Evolutionary conservation across 2,113 vertebrate genomes (phyloP).

Genomic region (Sclerurus mexicanus): DNA sequence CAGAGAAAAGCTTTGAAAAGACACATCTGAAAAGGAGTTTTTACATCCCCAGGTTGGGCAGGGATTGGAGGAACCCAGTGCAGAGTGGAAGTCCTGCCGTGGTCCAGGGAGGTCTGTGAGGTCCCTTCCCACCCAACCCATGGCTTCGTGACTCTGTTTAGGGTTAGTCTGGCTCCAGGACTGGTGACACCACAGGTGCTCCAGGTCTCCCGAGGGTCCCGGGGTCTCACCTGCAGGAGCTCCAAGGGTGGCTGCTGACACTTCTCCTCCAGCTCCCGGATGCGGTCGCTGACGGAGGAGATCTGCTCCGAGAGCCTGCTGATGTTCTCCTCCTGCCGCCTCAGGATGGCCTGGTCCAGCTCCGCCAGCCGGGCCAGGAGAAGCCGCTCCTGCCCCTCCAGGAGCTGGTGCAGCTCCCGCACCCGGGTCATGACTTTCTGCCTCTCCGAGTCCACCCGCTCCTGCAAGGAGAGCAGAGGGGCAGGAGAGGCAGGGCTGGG

Average conservation of each 20-base stretch:
- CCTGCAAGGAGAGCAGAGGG: not conserved
- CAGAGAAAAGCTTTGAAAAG: too few relatives aligned
- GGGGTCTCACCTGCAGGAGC: conserved; percentile 61
- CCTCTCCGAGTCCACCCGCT: conserved; percentile 26
- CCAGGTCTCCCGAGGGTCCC: fast-evolving
- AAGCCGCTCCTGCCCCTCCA: conserved; percentile 32
- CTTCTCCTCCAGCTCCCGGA: conserved; percentile 64
- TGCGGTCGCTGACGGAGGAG: not conserved
- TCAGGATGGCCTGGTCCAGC: conserved; percentile 34
- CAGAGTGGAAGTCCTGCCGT: too few relatives aligned
- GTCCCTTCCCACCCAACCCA: too few relatives aligned
- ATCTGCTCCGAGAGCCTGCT: not conserved
- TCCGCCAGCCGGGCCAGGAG: conserved; percentile 15
- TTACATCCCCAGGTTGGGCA: fast-evolving
- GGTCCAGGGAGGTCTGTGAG: not conserved
- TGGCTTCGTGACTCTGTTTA: fast-evolving
- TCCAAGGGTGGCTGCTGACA: not conserved
- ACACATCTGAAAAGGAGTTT: not conserved
- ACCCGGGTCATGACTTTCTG: not conserved
- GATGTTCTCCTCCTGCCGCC: not conserved
- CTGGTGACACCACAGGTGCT: not conserved
- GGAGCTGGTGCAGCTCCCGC: not conserved
- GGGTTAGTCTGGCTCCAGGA: not conserved
- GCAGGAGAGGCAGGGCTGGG: not conserved
- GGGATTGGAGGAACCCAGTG: fast-evolving